Evolutionary conservation across 2,888 invertebrate species (phyloP).

Genomic region (Polymixis flavicincta): DNA sequence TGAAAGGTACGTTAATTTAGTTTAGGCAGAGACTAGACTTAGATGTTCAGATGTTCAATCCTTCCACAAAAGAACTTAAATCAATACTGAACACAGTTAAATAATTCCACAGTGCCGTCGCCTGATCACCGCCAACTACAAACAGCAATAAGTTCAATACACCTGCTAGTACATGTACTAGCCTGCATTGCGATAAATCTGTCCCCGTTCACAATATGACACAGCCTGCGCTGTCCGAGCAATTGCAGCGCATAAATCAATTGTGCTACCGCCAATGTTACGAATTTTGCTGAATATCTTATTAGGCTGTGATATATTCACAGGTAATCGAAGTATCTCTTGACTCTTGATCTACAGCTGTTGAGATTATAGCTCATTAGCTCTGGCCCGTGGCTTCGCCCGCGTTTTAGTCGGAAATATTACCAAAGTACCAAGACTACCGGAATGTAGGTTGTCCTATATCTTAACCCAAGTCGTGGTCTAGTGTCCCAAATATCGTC

Average conservation of each 20-base stretch:
- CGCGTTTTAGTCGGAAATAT: not conserved
- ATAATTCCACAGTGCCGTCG: not conserved
- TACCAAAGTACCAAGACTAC: not conserved
- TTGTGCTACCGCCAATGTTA: constrained; percentile 45
- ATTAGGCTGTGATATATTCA: constrained; percentile 12
- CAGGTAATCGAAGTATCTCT: constrained; percentile 1
- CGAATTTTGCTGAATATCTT: constrained; percentile 45
- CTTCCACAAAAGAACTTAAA: constrained; percentile 5
- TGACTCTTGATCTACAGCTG: too few species aligned
- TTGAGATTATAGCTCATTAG: not conserved
- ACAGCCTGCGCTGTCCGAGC: constrained; percentile 52
- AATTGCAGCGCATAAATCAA: constrained; percentile 61
- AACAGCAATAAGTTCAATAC: constrained; percentile 38
- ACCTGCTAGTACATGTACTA: constrained; percentile 50
- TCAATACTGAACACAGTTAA: constrained; percentile 5
- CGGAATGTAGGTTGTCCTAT: too few species aligned
- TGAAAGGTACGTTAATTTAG: not conserved
- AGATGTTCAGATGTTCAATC: constrained; percentile 1
- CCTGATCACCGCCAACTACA: constrained; percentile 23
- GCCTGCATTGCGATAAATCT: constrained; percentile 69
- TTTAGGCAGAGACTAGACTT: constrained; percentile 3
- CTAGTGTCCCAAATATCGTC: not conserved
- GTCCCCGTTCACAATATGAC: constrained; percentile 63
- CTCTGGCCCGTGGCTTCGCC: not conserved
- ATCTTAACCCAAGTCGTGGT: not conserved